Conservation (phyloP, 2,888 invertebrate species). For the Lobophora halterata region DNA sequence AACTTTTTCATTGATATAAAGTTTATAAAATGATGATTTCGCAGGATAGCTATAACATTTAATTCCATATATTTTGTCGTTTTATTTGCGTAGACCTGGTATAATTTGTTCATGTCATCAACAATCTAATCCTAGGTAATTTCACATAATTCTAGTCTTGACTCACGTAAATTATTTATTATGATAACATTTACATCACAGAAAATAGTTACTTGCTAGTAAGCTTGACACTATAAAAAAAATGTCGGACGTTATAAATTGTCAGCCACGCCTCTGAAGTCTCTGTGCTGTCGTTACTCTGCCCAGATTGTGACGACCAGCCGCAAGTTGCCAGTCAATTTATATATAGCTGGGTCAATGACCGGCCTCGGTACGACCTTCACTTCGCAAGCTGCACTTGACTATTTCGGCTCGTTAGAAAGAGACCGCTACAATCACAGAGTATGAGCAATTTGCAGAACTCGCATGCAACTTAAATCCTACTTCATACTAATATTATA, state of each 20-base stretch:
- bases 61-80: too few species aligned
- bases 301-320: slow-evolving; percentile 39
- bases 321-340: slow-evolving; percentile 40
- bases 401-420: slow-evolving; percentile 39
- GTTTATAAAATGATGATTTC: too few species aligned
- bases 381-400: slow-evolving; percentile 45
- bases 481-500: too few species aligned
- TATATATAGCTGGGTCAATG: slow-evolving; percentile 76
- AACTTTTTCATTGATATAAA: too few species aligned
- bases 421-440: slow-evolving; percentile 16
- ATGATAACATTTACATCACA: background rate
- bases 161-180: too few species aligned
- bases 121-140: too few species aligned
- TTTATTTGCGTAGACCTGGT: too few species aligned
- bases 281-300: slow-evolving; percentile 37
- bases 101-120: too few species aligned
- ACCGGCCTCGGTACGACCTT: slow-evolving; percentile 77
- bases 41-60: too few species aligned
- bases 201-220: background rate
- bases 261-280: slow-evolving; percentile 39
- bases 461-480: slow-evolving; percentile 14
- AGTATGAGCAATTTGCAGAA: slow-evolving; percentile 18
- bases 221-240: slow-evolving; percentile 3
- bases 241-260: slow-evolving; percentile 19
- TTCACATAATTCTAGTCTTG: too few species aligned